phyloP scores from a whole-genome alignment of 2,888 invertebrate species.

The Lithophane semibrunnea region DNA sequence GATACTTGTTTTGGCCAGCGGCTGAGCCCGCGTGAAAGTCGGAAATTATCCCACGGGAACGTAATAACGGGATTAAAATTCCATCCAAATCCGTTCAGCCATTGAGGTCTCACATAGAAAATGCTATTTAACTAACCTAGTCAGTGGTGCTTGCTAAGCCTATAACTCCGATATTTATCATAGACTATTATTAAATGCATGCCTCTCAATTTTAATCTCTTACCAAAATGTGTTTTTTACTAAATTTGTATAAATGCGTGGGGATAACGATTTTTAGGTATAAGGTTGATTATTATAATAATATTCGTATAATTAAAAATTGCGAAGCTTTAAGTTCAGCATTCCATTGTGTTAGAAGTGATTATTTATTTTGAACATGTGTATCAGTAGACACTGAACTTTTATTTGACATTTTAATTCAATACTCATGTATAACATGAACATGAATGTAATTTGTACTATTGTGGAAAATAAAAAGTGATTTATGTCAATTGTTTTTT shows the following conservation, averaged over 20 bases:
- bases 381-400: conserved; percentile 35
- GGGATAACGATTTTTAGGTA: conserved; percentile 59
- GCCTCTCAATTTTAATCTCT: conserved; percentile 37
- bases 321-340: conserved; percentile 65
- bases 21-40: neutral
- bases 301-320: conserved; percentile 44
- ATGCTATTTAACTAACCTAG: conserved; percentile 8
- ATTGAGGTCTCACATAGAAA: neutral
- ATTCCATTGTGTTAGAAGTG: conserved; percentile 73
- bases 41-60: neutral
- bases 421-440: conserved; percentile 81
- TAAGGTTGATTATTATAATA: conserved; percentile 55
- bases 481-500: conserved; percentile 50
- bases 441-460: conserved; percentile 75
- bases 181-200: conserved; percentile 37
- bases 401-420: conserved; percentile 55
- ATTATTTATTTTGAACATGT: conserved; percentile 59
- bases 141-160: conserved; percentile 46
- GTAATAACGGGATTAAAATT: neutral
- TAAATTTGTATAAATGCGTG: conserved; percentile 21
- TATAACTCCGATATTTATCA: conserved; percentile 21
- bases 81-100: neutral
- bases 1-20: neutral
- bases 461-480: conserved; percentile 75
- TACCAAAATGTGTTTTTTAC: conserved; percentile 31